Evolutionary conservation across 2,113 vertebrate species (phyloP), one percentile per base, ranked within the genome.

Genomic region (Triplophysa rosa): DNA sequence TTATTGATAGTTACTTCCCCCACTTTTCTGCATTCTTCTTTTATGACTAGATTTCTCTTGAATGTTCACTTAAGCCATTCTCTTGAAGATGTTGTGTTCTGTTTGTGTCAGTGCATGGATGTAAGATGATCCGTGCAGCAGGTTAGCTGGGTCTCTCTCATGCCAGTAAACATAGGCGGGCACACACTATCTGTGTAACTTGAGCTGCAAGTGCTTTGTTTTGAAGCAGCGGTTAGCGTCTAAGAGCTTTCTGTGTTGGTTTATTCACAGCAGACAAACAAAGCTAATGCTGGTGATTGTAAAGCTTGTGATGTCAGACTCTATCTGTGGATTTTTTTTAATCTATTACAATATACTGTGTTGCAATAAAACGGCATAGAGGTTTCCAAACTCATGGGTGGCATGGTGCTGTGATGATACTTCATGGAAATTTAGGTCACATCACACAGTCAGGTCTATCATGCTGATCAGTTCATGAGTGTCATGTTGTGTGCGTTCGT

Each of bases 151-250:
- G 72, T 40, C 40, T 80, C 52, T 64, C 45, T 59, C 42, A n/a
- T 78, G 66, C 72, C 40, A 74, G 72, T 74, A 74, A 74, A 74
- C 72, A 74, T 47, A 74, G 40, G 45, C 37, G 62, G 23, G 56
- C 71, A 47, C 71, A 62, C 58, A 47, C 40, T 87, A 83, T 71
- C 72, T 81, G 87, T 86, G 90, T 89, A 89, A 92, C 86, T 84
- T 87, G 90, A 92, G 84, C 89, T 82, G 61, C 56, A 74, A 84
- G 74, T 83, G 85, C 88, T 86, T 89, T 92, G 89, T 90, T 86
- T 85, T 87, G 75, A 87, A 81, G 78, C 80, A 52, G 8, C 5
- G 23, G 42, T 23, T 63, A 24, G 47, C 70, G 8, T 68, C 29
- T 82, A 82, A 86, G 83, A 83, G 84, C 67, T 80, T 86, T 69